Conservation (phyloP, 2,113 vertebrate species). For the Halichoerus grypus region DNA sequence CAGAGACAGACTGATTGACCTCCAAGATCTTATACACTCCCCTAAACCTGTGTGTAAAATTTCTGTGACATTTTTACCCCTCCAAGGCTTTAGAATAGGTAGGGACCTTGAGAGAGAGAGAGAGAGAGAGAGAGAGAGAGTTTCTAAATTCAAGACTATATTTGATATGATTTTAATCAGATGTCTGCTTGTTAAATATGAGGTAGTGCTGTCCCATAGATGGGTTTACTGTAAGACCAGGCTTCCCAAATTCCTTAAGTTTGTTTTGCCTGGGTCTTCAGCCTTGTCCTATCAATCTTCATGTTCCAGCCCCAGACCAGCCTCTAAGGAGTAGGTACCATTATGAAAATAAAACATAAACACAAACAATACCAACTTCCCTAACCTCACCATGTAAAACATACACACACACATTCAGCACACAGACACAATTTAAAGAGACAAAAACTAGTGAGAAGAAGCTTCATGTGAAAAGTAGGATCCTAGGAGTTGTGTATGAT, state of each 20-base stretch:
- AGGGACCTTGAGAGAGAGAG: background rate
- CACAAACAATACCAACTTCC: background rate
- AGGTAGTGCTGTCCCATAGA: background rate
- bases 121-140: background rate
- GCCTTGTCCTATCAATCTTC: background rate
- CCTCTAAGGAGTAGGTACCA: background rate
- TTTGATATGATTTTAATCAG: background rate
- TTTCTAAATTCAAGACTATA: background rate
- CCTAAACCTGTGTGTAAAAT: background rate
- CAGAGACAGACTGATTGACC: background rate
- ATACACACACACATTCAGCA: background rate
- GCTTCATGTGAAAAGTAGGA: background rate
- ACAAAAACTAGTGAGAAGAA: background rate
- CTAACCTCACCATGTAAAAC: background rate
- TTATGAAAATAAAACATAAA: slow-evolving; percentile 36
- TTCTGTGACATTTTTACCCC: background rate
- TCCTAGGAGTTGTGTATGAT: background rate
- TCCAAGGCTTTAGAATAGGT: background rate
- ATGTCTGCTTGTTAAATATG: background rate
- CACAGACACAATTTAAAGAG: background rate
- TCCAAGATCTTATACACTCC: background rate
- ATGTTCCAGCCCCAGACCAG: background rate
- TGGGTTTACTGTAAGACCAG: background rate
- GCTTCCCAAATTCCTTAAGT: background rate
- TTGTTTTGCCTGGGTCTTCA: background rate